Conservation (phyloP, 2,888 invertebrate genomes). For the Branchellion lobata region DNA sequence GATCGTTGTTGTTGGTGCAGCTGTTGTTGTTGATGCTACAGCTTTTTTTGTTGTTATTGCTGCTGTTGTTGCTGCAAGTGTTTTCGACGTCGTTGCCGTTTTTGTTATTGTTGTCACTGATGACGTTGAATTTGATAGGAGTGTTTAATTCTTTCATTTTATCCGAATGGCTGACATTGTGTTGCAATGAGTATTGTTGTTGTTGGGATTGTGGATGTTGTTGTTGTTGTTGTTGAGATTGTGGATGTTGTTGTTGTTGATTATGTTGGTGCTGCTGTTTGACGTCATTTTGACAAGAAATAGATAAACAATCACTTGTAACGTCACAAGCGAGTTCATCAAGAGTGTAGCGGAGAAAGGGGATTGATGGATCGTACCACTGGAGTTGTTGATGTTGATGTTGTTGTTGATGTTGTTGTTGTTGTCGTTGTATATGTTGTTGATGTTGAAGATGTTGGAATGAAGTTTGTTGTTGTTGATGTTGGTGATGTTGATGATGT, state of each 20-base stretch:
- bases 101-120: too few relatives aligned
- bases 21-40: too few relatives aligned
- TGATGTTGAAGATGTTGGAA: neutral
- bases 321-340: neutral
- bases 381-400: constrained; percentile 10
- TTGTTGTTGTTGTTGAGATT: neutral
- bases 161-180: too few relatives aligned
- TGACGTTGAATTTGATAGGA: too few relatives aligned
- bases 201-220: neutral
- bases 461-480: neutral
- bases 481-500: neutral
- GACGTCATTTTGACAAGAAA: too few relatives aligned
- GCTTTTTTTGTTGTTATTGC: too few relatives aligned
- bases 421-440: neutral
- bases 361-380: neutral
- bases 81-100: too few relatives aligned
- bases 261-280: too few relatives aligned
- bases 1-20: too few relatives aligned
- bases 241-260: neutral
- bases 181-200: neutral
- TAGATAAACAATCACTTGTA: too few relatives aligned
- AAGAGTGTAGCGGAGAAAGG: neutral
- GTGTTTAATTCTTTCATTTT: too few relatives aligned
- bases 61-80: too few relatives aligned
- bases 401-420: constrained; percentile 23